Evolutionary conservation across 92 coral and sea anemone genomes (phyloP), one percentile per base, ranked within the genome.

Genomic region (Epizoanthus rinbou): DNA sequence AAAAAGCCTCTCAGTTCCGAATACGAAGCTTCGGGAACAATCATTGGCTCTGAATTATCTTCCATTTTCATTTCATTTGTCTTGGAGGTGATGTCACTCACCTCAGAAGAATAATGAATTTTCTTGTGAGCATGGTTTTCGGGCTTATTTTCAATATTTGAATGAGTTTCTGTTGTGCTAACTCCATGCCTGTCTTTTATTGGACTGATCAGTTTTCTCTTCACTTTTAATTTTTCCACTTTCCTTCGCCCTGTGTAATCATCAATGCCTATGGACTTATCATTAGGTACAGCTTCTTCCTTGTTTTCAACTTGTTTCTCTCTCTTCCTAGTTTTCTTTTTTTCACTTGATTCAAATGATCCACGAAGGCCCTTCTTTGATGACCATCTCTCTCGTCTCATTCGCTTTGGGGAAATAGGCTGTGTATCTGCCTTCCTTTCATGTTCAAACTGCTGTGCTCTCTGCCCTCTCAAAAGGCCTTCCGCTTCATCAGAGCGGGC

Each of bases 401-500:
- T 83, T 56, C 88, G 84, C 64, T 81, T 80, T 0, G 92, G 85
- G 8, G 89, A 89, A 66, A 70, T 88, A 9, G 81, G 69, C 50
- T 85, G 83, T 56, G 76, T 65, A 21, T 89, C 92, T 31, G 19
- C 54, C 67, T 79, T 79, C 57, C 83, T 92, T 63, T 87, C 92
- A 50, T 79, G 98, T 64, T 91, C 97, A 89, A 96, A 96, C 73
- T 92, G 92, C 80, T 74, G 86, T 33, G 92, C 95, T 75, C 89
- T 92, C 67, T 94, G 96, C 28, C 99, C 99, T 84, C 92, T 88
- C 19, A 93, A 87, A 57, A 94, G 63, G 15, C 82, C 86, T 53
- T 90, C 87, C 3, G 93, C 59, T 60, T 92, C 95, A 28, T 90
- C 90, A 0, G 83, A 85, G 63, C 90, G 87, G 1, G 92, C 79